Conservation (phyloP, 2,113 vertebrate genomes). For the Agapornis roseicollis region DNA sequence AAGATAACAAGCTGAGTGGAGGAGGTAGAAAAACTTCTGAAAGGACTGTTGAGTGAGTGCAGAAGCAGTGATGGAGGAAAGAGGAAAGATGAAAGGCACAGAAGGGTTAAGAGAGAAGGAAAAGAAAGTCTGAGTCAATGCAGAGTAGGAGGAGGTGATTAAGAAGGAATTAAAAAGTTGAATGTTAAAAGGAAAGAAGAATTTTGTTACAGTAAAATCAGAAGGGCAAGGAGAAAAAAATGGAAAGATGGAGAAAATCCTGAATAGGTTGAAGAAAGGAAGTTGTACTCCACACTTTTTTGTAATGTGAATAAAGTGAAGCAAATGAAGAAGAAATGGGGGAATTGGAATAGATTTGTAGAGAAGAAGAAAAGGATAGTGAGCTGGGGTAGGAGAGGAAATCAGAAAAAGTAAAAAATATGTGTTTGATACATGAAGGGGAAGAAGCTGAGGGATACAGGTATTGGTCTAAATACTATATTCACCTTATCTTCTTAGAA, state of each 20-base stretch:
- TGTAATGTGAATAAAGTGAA: background rate
- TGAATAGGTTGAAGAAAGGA: background rate
- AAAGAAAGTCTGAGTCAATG: constrained; percentile 56
- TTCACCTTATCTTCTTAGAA: background rate
- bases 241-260: background rate
- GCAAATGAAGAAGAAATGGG: background rate
- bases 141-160: constrained; percentile 63
- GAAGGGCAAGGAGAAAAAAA: background rate
- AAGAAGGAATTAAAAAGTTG: constrained; percentile 42
- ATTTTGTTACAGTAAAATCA: background rate
- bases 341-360: background rate
- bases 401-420: background rate
- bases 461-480: background rate
- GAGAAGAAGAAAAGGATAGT: background rate
- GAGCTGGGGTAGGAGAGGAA: background rate
- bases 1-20: constrained; percentile 15
- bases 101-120: constrained; percentile 49
- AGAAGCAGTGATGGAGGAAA: background rate
- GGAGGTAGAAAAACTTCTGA: background rate
- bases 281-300: background rate
- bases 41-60: background rate
- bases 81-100: background rate
- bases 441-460: background rate
- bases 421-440: background rate
- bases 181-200: constrained; percentile 25